Percentiles rank a stretch among this genome's conserved stretches.
phyloP scores from a whole-genome alignment of 1,140 invertebrate genomes.

The Lucilia cuprina region DNA sequence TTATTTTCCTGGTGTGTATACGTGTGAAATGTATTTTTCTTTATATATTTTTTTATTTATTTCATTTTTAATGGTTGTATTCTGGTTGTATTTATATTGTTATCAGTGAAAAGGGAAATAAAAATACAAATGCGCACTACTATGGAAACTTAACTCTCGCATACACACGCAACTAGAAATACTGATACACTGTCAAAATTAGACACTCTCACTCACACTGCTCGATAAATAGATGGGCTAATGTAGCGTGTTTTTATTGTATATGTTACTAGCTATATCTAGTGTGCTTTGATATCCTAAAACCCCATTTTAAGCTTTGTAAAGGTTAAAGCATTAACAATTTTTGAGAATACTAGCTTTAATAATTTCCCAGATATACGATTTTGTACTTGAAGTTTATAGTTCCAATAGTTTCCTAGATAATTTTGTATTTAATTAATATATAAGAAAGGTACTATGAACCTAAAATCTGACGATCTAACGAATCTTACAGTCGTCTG shows the following conservation, averaged over 20 bases:
- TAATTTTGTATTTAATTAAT: too few relatives aligned
- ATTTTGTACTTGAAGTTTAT: too few relatives aligned
- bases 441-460: too few relatives aligned
- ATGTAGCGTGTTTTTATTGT: background rate
- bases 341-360: too few relatives aligned
- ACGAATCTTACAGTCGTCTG: too few relatives aligned
- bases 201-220: background rate
- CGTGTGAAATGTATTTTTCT: background rate
- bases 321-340: too few relatives aligned
- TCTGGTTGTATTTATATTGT: background rate
- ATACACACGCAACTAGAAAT: background rate
- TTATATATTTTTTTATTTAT: background rate
- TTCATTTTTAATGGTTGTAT: background rate
- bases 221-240: background rate
- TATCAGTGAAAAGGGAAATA: background rate
- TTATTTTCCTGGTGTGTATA: background rate
- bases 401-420: too few relatives aligned
- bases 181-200: background rate
- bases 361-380: too few relatives aligned
- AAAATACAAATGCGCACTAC: background rate
- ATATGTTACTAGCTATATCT: too few relatives aligned
- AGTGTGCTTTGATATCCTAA: too few relatives aligned
- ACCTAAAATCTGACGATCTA: too few relatives aligned
- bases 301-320: too few relatives aligned
- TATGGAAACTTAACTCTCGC: background rate